Percentiles rank a stretch among this genome's conserved stretches.
Evolutionary conservation across 2,797 vertebrate species (phyloP).

Genomic region (Sylvia borin): DNA sequence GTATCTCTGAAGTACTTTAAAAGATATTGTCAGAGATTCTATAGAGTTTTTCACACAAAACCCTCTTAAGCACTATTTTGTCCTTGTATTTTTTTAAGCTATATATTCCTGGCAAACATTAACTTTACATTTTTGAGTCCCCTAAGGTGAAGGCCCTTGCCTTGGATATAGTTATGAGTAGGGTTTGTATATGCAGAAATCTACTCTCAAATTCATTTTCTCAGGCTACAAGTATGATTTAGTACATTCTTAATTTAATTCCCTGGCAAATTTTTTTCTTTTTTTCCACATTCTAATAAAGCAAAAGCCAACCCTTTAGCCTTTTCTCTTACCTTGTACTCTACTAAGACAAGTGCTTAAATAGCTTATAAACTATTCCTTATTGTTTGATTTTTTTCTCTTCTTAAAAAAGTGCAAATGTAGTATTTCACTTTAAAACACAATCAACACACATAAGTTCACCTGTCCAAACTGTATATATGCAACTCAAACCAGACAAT

Average conservation of each 20-base stretch:
- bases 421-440: background rate
- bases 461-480: accelerated
- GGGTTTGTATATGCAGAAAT: background rate
- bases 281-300: background rate
- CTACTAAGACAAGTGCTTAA: background rate
- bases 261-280: background rate
- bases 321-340: background rate
- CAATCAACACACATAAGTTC: background rate
- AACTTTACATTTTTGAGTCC: background rate
- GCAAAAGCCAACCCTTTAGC: background rate
- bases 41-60: background rate
- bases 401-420: background rate
- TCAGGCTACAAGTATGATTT: background rate
- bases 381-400: background rate
- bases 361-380: background rate
- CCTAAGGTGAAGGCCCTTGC: background rate
- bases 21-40: background rate
- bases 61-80: background rate
- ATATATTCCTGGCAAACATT: background rate
- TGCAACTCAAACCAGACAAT: background rate
- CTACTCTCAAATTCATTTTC: background rate
- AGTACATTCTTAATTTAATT: background rate
- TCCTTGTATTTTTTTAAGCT: background rate
- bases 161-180: background rate
- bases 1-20: background rate